A percentile compares a stretch with the other conserved stretches of the same genome.
These are phyloP conservation scores for Drosophila buzzatii DNA, from an alignment of 2,888 invertebrate species.

Conservation along the genomic window DNA sequence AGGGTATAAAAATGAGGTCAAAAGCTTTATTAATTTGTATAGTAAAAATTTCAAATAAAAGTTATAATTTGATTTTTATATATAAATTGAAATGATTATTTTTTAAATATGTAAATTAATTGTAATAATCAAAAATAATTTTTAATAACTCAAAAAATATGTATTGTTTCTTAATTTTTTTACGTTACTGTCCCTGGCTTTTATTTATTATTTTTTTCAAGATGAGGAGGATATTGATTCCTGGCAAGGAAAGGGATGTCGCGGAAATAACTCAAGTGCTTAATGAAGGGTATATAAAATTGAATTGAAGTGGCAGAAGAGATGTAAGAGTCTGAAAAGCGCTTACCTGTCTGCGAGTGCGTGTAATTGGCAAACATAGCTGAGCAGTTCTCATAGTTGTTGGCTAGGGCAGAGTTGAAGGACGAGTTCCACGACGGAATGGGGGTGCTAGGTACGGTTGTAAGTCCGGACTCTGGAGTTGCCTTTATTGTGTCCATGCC, in stretches of 20 bases:
- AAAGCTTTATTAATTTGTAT: too few species aligned
- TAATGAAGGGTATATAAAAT: neutral
- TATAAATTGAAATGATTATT: too few species aligned
- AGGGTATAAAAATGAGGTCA: too few species aligned
- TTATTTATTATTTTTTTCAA: neutral
- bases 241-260: neutral
- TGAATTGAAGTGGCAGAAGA: neutral
- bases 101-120: too few species aligned
- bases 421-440: constrained; percentile 41
- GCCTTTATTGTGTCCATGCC: constrained; percentile 7
- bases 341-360: constrained; percentile 77
- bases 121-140: too few species aligned
- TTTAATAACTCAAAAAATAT: too few species aligned
- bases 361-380: constrained; percentile 81
- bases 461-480: neutral
- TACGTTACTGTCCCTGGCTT: too few species aligned
- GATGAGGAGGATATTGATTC: neutral
- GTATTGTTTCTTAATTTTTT: too few species aligned
- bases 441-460: constrained; percentile 11
- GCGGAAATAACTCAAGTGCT: neutral
- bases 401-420: constrained; percentile 51
- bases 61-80: too few species aligned
- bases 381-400: constrained; percentile 79
- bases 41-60: too few species aligned
- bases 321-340: neutral